A percentile compares a stretch with the other conserved stretches of the same genome.
These are phyloP conservation scores for Nautilus pompilius DNA, from an alignment of 1,140 invertebrate species.

Conservation along the genomic window DNA sequence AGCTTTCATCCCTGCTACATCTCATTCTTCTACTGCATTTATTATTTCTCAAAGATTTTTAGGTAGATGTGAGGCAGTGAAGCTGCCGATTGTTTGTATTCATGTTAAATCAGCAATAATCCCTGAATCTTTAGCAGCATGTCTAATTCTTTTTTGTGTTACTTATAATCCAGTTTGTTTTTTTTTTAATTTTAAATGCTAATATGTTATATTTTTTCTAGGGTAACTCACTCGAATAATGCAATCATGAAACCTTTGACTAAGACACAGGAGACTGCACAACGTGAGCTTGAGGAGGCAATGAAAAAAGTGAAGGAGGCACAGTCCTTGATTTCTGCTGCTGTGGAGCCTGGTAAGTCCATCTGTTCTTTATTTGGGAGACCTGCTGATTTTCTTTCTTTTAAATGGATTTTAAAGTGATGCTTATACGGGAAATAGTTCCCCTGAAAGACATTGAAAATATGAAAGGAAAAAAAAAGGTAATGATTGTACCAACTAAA, in stretches of 20 bases:
- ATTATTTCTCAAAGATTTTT: no score
- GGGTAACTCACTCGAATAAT: constrained; percentile 82
- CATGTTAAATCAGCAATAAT: no score
- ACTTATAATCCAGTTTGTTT: background rate
- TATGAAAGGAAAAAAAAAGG: no score
- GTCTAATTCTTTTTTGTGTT: background rate
- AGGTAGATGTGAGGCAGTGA: no score
- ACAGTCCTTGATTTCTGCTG: constrained; percentile 86
- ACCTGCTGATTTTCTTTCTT: no score
- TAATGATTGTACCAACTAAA: no score
- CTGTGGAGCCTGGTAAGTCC: constrained; percentile 63
- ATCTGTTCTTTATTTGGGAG: constrained; percentile 1
- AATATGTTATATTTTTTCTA: constrained; percentile 44
- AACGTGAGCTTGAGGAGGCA: constrained; percentile 93
- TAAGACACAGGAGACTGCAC: constrained; percentile 91
- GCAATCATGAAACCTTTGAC: constrained; percentile 81
- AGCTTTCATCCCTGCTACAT: no score
- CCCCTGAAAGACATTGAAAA: no score
- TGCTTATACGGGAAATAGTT: no score
- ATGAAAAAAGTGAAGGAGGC: constrained; percentile 95
- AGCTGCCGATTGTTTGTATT: no score
- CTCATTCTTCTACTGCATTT: no score
- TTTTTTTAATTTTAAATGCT: background rate
- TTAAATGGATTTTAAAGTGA: no score
- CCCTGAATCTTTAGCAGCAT: constrained; percentile 1